A percentile compares a stretch with the other conserved stretches of the same genome.
Conservation (phyloP, 2,888 invertebrate genomes). For the Isoperla grammatica region DNA sequence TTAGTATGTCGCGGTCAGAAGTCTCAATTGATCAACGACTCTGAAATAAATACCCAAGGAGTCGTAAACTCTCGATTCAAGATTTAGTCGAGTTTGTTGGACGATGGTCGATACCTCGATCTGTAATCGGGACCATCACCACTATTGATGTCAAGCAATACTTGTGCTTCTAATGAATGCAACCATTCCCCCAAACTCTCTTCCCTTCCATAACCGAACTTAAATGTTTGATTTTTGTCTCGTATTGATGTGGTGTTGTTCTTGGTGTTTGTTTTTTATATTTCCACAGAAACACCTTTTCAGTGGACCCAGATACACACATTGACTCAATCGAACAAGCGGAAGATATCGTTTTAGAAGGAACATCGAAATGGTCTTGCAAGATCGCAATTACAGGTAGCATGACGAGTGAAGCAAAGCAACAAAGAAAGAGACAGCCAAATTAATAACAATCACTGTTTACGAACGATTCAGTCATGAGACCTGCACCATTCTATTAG, state of each 20-base stretch:
- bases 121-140: not conserved
- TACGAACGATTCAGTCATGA: slow-evolving; percentile 15
- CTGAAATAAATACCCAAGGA: no score
- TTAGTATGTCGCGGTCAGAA: no score
- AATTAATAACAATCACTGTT: slow-evolving; percentile 17
- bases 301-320: slow-evolving; percentile 96
- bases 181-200: not conserved
- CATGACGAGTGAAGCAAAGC: slow-evolving; percentile 17
- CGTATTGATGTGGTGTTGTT: slow-evolving; percentile 34
- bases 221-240: slow-evolving; percentile 24
- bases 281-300: slow-evolving; percentile 85
- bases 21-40: no score
- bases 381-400: slow-evolving; percentile 99
- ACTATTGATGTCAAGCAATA: not conserved
- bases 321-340: slow-evolving; percentile 97
- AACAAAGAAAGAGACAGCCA: not conserved
- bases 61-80: no score
- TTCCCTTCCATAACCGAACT: no score
- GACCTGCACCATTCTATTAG: slow-evolving; percentile 17
- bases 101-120: not conserved
- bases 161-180: not conserved
- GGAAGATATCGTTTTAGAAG: slow-evolving; percentile 96
- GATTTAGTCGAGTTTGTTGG: no score
- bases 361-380: slow-evolving; percentile 99
- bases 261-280: slow-evolving; percentile 39